A percentile compares a stretch with the other conserved stretches of the same genome.
These are phyloP conservation scores for Sisor rabdophorus DNA, from an alignment of 2,113 vertebrate genomes.

Conservation along the genomic window DNA sequence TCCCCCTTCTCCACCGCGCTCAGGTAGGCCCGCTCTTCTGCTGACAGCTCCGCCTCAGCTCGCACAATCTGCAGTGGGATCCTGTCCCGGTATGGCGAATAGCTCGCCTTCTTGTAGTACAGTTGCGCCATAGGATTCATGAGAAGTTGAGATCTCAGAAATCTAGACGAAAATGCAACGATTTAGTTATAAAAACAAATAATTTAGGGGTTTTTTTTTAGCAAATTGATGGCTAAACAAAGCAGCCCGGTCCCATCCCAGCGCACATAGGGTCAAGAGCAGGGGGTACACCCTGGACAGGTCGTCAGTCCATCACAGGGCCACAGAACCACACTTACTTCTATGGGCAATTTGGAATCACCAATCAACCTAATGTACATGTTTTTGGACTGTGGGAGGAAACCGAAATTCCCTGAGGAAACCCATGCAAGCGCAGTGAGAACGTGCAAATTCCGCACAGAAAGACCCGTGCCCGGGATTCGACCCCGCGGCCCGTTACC, in stretches of 20 bases:
- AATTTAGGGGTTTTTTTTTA: too few species aligned
- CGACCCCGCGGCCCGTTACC: too few species aligned
- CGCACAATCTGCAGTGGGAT: conserved; percentile 95
- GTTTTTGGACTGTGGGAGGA: too few species aligned
- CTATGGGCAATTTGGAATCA: too few species aligned
- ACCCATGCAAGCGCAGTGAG: too few species aligned
- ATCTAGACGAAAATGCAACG: conserved; percentile 18
- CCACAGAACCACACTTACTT: too few species aligned
- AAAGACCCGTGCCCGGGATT: too few species aligned
- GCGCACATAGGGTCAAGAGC: background rate
- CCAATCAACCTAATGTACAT: too few species aligned
- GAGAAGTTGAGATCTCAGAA: conserved; percentile 24
- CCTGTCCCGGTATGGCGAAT: conserved; percentile 91
- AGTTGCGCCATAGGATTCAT: conserved; percentile 89
- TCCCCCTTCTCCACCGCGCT: conserved; percentile 95
- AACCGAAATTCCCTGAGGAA: too few species aligned
- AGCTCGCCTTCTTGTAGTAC: conserved; percentile 94
- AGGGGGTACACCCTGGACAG: too few species aligned
- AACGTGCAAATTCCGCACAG: too few species aligned
- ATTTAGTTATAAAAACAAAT: background rate
- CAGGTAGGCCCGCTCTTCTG: conserved; percentile 90
- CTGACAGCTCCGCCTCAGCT: conserved; percentile 89
- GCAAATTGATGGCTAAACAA: background rate
- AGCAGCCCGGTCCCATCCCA: background rate
- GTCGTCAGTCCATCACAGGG: too few species aligned